These are phyloP conservation scores for Agrochola litura DNA, from an alignment of 2,888 invertebrate species.

Conservation along the genomic window DNA sequence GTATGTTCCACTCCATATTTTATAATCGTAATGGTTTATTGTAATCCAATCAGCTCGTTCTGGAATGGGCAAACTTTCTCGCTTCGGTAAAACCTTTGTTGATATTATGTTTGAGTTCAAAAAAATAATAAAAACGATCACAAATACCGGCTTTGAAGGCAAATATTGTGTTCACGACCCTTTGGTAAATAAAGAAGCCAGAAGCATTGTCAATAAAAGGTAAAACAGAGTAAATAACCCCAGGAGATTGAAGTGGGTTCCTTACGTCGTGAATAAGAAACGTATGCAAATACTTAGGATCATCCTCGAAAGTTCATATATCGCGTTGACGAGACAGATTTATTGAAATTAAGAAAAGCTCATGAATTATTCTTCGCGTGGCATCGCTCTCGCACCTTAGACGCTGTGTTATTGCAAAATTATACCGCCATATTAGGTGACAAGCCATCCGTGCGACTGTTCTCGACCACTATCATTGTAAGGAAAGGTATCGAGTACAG, in stretches of 20 bases:
- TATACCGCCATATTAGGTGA: slow-evolving; percentile 68
- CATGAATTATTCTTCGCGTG: slow-evolving; percentile 78
- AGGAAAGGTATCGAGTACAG: slow-evolving; percentile 67
- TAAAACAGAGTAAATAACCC: slow-evolving; percentile 33
- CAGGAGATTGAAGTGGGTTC: slow-evolving; percentile 31
- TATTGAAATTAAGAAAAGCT: slow-evolving; percentile 72
- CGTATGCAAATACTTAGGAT: slow-evolving; percentile 54
- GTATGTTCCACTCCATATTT: slow-evolving; percentile 32
- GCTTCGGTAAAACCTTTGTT: slow-evolving; percentile 15
- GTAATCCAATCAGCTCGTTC: slow-evolving; percentile 13
- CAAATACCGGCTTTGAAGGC: slow-evolving; percentile 3
- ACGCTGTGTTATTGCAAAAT: slow-evolving; percentile 72
- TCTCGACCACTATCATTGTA: slow-evolving; percentile 56
- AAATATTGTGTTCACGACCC: slow-evolving; percentile 38
- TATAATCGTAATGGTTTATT: slow-evolving; percentile 34
- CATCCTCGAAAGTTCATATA: slow-evolving; percentile 51
- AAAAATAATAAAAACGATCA: slow-evolving; percentile 39
- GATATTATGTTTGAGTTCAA: slow-evolving; percentile 9
- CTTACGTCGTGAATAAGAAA: slow-evolving; percentile 39
- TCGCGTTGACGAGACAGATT: slow-evolving; percentile 61
- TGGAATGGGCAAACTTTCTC: slow-evolving; percentile 29
- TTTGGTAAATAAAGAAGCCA: slow-evolving; percentile 28
- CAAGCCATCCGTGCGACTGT: slow-evolving; percentile 58
- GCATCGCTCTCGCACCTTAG: slow-evolving; percentile 70
- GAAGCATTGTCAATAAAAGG: slow-evolving; percentile 40